Percentiles rank a stretch among this genome's conserved stretches.
Evolutionary conservation across 1,140 invertebrate genomes (phyloP).

Genomic region (Plectrocnemia conspersa): DNA sequence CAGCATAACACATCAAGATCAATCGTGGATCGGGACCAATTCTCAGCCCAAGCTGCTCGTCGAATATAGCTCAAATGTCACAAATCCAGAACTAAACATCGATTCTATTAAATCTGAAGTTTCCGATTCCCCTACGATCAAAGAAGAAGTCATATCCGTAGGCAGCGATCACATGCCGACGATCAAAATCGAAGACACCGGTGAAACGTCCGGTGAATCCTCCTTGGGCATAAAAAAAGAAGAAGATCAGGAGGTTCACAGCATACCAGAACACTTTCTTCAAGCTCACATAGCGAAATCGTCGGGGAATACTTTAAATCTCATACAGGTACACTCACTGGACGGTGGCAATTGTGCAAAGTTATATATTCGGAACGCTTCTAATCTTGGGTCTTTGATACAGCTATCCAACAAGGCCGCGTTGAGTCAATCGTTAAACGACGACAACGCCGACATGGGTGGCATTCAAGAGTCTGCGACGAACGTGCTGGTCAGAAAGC

Average conservation of each 20-base stretch:
- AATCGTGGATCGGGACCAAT: constrained; percentile 21
- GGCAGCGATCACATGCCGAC: constrained; percentile 21
- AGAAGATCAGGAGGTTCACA: constrained; percentile 15
- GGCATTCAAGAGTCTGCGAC: constrained; percentile 24
- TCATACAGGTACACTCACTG: constrained; percentile 33
- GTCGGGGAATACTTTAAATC: constrained; percentile 24
- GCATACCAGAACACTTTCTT: constrained; percentile 18
- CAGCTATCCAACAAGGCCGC: constrained; percentile 26
- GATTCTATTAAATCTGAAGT: constrained; percentile 31
- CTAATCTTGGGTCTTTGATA: constrained; percentile 23
- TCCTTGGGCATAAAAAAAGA: constrained; percentile 23
- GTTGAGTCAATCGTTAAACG: constrained; percentile 15
- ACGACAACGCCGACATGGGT: constrained; percentile 14
- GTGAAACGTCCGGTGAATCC: constrained; percentile 15
- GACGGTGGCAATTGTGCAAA: constrained; percentile 29
- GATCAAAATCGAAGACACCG: constrained; percentile 19
- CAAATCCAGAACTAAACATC: constrained; percentile 22
- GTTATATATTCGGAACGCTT: constrained; percentile 31
- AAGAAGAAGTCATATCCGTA: constrained; percentile 29
- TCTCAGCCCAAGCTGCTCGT: constrained; percentile 30
- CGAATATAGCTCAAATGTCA: constrained; percentile 22
- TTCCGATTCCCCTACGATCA: constrained; percentile 24
- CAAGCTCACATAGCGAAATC: constrained; percentile 27
- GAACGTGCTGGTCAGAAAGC: constrained; percentile 27
- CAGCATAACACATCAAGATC: constrained; percentile 38